phyloP scores from a whole-genome alignment of 2,113 vertebrate species.

The Xenopus laevis region DNA sequence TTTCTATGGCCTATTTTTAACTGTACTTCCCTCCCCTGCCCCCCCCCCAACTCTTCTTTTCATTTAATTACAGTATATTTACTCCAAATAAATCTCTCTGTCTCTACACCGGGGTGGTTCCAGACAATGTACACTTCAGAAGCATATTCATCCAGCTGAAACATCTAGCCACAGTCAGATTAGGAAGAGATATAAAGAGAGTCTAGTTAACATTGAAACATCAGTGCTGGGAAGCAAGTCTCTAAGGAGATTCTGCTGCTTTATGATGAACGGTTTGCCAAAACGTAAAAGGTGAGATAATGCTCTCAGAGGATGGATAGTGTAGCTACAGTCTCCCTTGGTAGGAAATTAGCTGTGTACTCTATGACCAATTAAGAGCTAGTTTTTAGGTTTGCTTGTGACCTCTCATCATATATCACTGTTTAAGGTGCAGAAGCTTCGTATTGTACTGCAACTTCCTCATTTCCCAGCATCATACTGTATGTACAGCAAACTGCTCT shows the following conservation, averaged over 20 bases:
- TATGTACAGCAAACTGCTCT: neutral
- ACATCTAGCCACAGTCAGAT: constrained; percentile 23
- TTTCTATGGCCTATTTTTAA: neutral
- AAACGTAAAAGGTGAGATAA: constrained; percentile 43
- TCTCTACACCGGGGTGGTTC: neutral
- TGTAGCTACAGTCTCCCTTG: constrained; percentile 28
- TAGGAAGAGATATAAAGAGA: constrained; percentile 28
- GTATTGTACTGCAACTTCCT: neutral
- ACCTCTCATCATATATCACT: constrained; percentile 12
- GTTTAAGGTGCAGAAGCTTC: constrained; percentile 17
- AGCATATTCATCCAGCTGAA: constrained; percentile 2
- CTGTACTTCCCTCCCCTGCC: neutral
- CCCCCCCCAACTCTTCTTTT: neutral
- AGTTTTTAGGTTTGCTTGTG: constrained; percentile 22
- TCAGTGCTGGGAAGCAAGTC: constrained; percentile 37
- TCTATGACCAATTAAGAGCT: constrained; percentile 35
- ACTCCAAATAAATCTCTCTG: neutral
- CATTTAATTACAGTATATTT: constrained; percentile 7
- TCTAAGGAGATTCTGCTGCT: constrained; percentile 37
- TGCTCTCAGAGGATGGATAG: constrained; percentile 39
- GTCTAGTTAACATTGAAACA: constrained; percentile 37
- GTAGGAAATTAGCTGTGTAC: constrained; percentile 35
- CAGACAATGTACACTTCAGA: neutral
- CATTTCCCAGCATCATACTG: constrained; percentile 4
- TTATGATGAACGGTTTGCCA: constrained; percentile 41